Evolutionary conservation across 2,888 invertebrate genomes (phyloP).

Genomic region (Agonum fuliginosum): DNA sequence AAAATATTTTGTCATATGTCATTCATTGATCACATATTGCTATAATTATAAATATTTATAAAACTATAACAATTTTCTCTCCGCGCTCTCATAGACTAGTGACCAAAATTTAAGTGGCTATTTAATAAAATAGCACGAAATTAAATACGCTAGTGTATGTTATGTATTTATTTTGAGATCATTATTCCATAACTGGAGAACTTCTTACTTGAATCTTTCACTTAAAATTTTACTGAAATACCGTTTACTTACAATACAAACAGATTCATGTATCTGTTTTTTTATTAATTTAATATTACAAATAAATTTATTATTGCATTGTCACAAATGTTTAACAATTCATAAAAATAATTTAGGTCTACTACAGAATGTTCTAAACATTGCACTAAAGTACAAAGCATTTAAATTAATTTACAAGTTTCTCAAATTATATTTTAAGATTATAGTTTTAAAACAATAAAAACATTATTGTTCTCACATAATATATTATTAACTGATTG

Average conservation of each 20-base stretch:
- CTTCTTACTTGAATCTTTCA: conserved; percentile 29
- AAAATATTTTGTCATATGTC: conserved; percentile 10
- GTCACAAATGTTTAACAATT: conserved; percentile 8
- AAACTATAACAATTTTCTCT: background rate
- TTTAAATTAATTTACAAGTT: too few species aligned
- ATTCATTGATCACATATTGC: conserved; percentile 10
- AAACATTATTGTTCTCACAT: too few species aligned
- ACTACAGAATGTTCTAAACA: background rate
- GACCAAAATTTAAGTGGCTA: background rate
- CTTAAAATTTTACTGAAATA: conserved; percentile 38
- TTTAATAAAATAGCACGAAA: background rate
- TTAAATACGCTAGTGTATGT: conserved; percentile 7
- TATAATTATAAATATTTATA: conserved; percentile 2
- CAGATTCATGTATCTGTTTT: background rate
- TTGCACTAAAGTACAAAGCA: background rate
- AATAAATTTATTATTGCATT: conserved; percentile 32
- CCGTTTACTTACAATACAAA: conserved; percentile 26
- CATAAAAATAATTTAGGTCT: conserved; percentile 19
- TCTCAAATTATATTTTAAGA: too few species aligned
- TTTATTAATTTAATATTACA: background rate
- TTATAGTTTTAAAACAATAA: too few species aligned
- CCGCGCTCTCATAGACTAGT: conserved; percentile 21
- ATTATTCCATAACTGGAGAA: conserved; percentile 1
- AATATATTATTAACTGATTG: too few species aligned
- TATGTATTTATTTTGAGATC: conserved; percentile 40